phyloP scores from a whole-genome alignment of 2,888 invertebrate species.

The Oasisia sp. region DNA sequence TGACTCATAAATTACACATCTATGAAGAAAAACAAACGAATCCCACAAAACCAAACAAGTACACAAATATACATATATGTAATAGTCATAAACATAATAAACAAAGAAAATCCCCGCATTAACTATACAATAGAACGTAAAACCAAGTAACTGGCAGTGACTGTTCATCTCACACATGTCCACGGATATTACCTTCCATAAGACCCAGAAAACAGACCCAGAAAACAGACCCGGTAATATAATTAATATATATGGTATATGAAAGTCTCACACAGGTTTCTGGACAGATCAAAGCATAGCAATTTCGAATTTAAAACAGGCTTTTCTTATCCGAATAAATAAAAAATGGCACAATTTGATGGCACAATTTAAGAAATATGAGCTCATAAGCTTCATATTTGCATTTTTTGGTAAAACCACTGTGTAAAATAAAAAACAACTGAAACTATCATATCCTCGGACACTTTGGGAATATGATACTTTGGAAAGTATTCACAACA shows the following conservation, averaged over 20 bases:
- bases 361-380: not conserved
- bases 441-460: not conserved
- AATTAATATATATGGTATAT: not conserved
- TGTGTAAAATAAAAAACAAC: not conserved
- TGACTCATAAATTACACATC: constrained; percentile 17
- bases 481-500: not conserved
- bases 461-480: not conserved
- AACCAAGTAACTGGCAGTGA: not conserved
- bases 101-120: constrained; percentile 14
- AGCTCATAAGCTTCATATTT: not conserved
- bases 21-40: constrained; percentile 13
- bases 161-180: not conserved
- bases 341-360: not conserved
- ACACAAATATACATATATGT: constrained; percentile 8
- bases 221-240: not conserved
- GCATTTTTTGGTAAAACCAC: not conserved
- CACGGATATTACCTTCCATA: not conserved
- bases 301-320: not conserved
- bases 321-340: not conserved
- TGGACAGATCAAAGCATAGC: not conserved
- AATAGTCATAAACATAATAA: constrained; percentile 17
- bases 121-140: constrained; percentile 17
- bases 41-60: constrained; percentile 17
- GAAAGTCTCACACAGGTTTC: not conserved
- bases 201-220: not conserved